Base-by-base conservation (phyloP, 2,797 vertebrate genomes). In the Macropodus opercularis region DNA sequence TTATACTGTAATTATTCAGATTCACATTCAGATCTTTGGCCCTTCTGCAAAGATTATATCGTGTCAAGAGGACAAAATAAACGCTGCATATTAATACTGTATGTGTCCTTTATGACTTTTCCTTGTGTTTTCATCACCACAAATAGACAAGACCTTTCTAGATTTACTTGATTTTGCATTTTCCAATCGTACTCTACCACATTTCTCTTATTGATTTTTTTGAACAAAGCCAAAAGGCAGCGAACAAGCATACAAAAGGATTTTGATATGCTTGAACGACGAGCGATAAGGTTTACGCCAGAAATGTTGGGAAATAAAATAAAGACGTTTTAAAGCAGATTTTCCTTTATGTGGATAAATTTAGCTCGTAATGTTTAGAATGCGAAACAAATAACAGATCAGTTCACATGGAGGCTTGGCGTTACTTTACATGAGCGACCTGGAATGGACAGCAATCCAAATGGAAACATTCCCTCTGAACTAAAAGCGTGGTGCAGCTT, bases 401-500 rank as follows among this genome's bases (percentile, higher is more conserved):
- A 86, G 79, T 81, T 85, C 78, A n/a, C n/a, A n/a, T n/a, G n/a
- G n/a, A 73, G 72, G 69, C 61, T 69, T 79, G 72, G 82, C 56
- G 79, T 86, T 81, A 74, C 79, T 86, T 85, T 89, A n/a, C 67
- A 80, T 79, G 84, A 89, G 80, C 85, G 81, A 86, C 72, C 79
- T 29, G 60, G 82, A 91, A 89, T 89, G 88, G 83, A 86, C 87
- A 68, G 85, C 87, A 91, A 91, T 92, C 88, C 90, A 92, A 90
- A 91, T 89, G 85, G 69, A 92, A 92, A 83, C 75, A 75, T 84
- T 81, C 19, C 32, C 60, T 69, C 56, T 23, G 15, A 78, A 69
- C 71, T 58, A 73, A 87, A 86, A 84, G 73, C 44, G 31, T 66
- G 75, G 75, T 80, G 80, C 77, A 87, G 74, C 89, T 90, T 85